Evolutionary conservation across 2,888 invertebrate species (phyloP).

Genomic region (Gortyna flavago): DNA sequence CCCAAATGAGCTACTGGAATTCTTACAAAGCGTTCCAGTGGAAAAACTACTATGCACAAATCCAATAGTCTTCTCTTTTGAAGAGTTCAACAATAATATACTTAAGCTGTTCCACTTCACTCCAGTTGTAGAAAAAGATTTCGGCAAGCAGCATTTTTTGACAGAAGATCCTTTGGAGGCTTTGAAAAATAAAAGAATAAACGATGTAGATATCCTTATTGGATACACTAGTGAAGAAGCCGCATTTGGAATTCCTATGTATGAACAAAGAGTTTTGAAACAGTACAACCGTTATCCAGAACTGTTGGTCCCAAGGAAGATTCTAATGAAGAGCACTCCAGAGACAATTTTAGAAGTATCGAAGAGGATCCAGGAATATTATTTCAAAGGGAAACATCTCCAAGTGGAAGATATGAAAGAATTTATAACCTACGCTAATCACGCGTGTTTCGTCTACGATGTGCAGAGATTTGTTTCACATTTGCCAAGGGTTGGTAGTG

Average conservation of each 20-base stretch:
- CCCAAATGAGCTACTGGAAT: slow-evolving; percentile 72
- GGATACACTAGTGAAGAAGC: slow-evolving; percentile 93
- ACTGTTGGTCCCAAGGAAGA: slow-evolving; percentile 72
- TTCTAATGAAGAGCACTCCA: slow-evolving; percentile 66
- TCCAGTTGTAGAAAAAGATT: slow-evolving; percentile 78
- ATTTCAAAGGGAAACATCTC: slow-evolving; percentile 71
- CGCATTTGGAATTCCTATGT: slow-evolving; percentile 53
- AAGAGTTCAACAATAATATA: slow-evolving; percentile 66
- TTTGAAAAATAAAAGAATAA: slow-evolving; percentile 83
- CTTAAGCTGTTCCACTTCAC: slow-evolving; percentile 74
- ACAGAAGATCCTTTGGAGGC: slow-evolving; percentile 68
- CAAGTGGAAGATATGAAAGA: slow-evolving; percentile 66
- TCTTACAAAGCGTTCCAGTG: slow-evolving; percentile 72
- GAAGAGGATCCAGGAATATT: slow-evolving; percentile 72
- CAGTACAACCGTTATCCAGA: slow-evolving; percentile 71
- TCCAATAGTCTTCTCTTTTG: slow-evolving; percentile 69
- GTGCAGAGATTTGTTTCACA: slow-evolving; percentile 57
- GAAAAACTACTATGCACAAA: slow-evolving; percentile 69
- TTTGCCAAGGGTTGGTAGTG: slow-evolving; percentile 43
- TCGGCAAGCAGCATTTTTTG: slow-evolving; percentile 74
- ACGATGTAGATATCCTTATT: slow-evolving; percentile 91
- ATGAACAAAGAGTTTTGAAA: slow-evolving; percentile 49
- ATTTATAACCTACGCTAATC: slow-evolving; percentile 66
- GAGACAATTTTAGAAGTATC: slow-evolving; percentile 69
- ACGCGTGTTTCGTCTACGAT: slow-evolving; percentile 65